These are phyloP conservation scores for Pollenia amentaria DNA, from an alignment of 2,888 invertebrate genomes.

Conservation along the genomic window DNA sequence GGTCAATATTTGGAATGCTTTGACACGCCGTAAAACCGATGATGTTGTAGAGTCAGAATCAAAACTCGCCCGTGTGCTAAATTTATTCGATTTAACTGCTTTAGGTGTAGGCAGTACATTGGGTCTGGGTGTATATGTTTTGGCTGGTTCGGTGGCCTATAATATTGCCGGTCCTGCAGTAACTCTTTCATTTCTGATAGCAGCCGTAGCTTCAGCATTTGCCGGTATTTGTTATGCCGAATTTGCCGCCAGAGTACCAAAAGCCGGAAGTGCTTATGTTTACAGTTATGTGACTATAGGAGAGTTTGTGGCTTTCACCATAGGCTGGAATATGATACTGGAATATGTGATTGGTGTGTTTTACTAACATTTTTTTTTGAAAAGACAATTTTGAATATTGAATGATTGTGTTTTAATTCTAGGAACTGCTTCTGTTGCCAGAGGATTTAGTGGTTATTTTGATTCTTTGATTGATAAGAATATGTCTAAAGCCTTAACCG, in stretches of 20 bases:
- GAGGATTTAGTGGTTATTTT: constrained; percentile 90
- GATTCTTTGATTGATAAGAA: constrained; percentile 87
- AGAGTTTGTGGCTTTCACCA: constrained; percentile 91
- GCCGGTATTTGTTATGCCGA: constrained; percentile 94
- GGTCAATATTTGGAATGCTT: constrained; percentile 81
- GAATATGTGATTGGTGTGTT: constrained; percentile 90
- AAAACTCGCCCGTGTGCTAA: constrained; percentile 88
- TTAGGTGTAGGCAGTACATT: constrained; percentile 95
- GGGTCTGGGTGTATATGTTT: constrained; percentile 97
- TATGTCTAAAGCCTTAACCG: constrained; percentile 86
- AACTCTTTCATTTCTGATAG: constrained; percentile 94
- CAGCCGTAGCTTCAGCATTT: constrained; percentile 96
- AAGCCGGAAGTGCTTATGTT: constrained; percentile 93
- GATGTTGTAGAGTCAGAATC: constrained; percentile 84
- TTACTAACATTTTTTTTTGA: background rate
- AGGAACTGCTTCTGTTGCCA: constrained; percentile 91
- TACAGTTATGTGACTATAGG: constrained; percentile 93
- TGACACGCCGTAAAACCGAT: constrained; percentile 85
- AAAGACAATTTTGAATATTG: background rate
- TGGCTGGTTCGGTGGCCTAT: constrained; percentile 95
- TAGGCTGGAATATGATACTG: constrained; percentile 93
- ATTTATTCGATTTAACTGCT: constrained; percentile 93
- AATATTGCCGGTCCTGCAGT: constrained; percentile 96
- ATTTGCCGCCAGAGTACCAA: constrained; percentile 92
- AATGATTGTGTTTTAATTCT: constrained; percentile 18